Percentiles rank a stretch among this genome's conserved stretches.
Evolutionary conservation across 2,888 invertebrate species (phyloP).

Genomic region (Halocaridina rubra): DNA sequence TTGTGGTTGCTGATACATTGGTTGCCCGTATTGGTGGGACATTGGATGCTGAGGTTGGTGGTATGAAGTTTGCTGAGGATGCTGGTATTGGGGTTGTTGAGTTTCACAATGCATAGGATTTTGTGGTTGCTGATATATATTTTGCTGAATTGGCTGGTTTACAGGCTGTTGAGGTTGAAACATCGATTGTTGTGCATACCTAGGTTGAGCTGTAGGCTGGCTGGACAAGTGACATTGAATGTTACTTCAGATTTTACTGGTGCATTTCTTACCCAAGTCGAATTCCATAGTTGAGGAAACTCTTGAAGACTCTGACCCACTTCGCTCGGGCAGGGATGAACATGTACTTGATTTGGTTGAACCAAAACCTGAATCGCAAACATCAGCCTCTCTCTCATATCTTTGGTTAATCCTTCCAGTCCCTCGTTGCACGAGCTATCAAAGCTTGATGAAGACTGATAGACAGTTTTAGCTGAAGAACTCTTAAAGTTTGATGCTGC

Average conservation of each 20-base stretch:
- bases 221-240: slow-evolving; percentile 39
- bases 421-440: slow-evolving; percentile 30
- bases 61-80: background rate
- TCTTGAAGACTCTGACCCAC: slow-evolving; percentile 54
- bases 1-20: slow-evolving; percentile 9
- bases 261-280: slow-evolving; percentile 32
- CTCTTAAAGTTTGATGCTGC: slow-evolving; percentile 32
- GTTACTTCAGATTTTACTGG: slow-evolving; percentile 33
- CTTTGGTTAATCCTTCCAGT: slow-evolving; percentile 31
- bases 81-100: background rate
- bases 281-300: slow-evolving; percentile 56
- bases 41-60: background rate
- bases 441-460: slow-evolving; percentile 40
- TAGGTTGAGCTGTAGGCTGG: slow-evolving; percentile 11
- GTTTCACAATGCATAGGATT: background rate
- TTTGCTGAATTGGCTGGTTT: background rate
- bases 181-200: background rate
- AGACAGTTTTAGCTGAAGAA: slow-evolving; percentile 9
- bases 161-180: background rate
- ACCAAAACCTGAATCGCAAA: slow-evolving; percentile 57
- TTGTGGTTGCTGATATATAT: background rate
- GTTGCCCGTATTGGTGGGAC: background rate
- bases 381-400: slow-evolving; percentile 46
- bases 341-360: slow-evolving; percentile 55
- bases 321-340: slow-evolving; percentile 56